Conservation (phyloP, 2,888 invertebrate genomes). For the Tetragnatha montana region DNA sequence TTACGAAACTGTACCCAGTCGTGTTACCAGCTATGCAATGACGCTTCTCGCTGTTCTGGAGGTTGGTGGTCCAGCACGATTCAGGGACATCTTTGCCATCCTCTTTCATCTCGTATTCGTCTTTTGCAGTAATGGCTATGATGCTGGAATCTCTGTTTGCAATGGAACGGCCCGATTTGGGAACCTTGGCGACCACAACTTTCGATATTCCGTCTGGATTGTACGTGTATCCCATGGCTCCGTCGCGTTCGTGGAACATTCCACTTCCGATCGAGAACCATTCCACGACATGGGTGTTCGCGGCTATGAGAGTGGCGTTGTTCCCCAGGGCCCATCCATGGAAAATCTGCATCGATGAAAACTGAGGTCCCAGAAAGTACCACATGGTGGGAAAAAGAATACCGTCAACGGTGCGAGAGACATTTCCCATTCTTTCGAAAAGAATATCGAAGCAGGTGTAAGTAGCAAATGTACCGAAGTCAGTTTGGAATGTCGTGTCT, state of each 20-base stretch:
- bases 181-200: conserved; percentile 34
- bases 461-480: conserved; percentile 82
- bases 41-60: not conserved
- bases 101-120: not conserved
- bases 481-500: conserved; percentile 73
- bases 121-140: not conserved
- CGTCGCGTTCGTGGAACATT: conserved; percentile 81
- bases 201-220: conserved; percentile 53
- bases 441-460: conserved; percentile 90
- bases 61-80: not conserved
- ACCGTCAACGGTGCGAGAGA: conserved; percentile 78
- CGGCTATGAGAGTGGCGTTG: conserved; percentile 83
- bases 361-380: conserved; percentile 87
- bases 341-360: conserved; percentile 80
- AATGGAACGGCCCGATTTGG: not conserved
- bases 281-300: conserved; percentile 82
- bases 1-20: conserved; percentile 16
- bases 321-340: conserved; percentile 83
- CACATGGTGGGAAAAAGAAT: conserved; percentile 85
- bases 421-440: conserved; percentile 83
- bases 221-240: conserved; percentile 73
- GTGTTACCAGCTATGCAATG: conserved; percentile 4
- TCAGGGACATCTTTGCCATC: conserved; percentile 32
- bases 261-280: conserved; percentile 84
- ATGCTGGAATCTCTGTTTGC: not conserved